Evolutionary conservation across 2,113 vertebrate genomes (phyloP).

Genomic region (Apus apus): DNA sequence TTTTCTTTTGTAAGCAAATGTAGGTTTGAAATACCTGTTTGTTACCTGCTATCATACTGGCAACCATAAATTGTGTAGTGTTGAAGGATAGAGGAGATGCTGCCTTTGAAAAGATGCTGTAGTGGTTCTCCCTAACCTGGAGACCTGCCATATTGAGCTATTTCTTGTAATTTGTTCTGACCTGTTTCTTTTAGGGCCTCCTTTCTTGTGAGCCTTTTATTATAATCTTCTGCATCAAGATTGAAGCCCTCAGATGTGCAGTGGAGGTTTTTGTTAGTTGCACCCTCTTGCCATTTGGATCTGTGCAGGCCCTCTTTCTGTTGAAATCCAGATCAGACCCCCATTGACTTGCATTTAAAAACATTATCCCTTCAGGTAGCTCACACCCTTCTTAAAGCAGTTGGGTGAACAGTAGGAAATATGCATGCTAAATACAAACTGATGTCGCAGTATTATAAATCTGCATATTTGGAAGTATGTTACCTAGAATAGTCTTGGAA

Average conservation of each 20-base stretch:
- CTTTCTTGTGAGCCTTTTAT: neutral
- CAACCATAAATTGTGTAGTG: fast-evolving
- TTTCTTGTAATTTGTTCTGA: neutral
- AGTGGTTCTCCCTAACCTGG: neutral
- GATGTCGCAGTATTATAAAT: neutral
- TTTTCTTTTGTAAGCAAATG: neutral
- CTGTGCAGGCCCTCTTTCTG: neutral
- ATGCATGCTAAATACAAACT: neutral
- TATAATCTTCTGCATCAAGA: neutral
- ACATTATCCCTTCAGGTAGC: fast-evolving
- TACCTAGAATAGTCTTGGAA: neutral
- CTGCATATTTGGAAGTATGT: neutral
- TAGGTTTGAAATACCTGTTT: neutral
- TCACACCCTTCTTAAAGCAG: neutral
- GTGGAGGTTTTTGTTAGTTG: fast-evolving
- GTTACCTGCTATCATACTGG: fast-evolving
- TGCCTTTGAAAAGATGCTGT: neutral
- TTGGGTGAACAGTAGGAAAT: neutral
- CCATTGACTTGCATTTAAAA: neutral
- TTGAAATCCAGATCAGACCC: neutral
- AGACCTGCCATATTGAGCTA: neutral
- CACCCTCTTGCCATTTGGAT: neutral
- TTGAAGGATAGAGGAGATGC: neutral
- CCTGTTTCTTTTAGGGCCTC: neutral
- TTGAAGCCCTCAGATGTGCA: neutral